These are phyloP conservation scores for Pelobates cultripes DNA, from an alignment of 2,797 vertebrate genomes.

Conservation along the genomic window DNA sequence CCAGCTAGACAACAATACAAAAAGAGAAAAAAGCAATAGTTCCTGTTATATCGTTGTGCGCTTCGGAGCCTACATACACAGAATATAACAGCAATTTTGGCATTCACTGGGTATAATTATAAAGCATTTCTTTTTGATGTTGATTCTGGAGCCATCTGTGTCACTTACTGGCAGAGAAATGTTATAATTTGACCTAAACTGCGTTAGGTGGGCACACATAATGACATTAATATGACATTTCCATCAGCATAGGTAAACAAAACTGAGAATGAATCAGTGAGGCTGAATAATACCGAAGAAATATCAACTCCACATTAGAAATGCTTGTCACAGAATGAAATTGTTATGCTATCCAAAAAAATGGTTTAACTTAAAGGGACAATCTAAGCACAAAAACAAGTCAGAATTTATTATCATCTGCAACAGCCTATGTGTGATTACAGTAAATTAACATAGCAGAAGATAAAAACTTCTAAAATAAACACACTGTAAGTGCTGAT, in stretches of 20 bases:
- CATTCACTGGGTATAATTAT: conserved; percentile 30
- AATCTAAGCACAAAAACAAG: no score
- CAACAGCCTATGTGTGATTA: no score
- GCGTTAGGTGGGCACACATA: conserved; percentile 15
- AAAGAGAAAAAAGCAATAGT: conserved; percentile 46
- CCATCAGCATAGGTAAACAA: not conserved
- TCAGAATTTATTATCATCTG: no score
- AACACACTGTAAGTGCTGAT: no score
- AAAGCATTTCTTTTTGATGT: conserved; percentile 29
- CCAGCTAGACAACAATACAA: conserved; percentile 80
- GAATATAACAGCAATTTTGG: conserved; percentile 37
- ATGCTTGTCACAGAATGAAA: no score
- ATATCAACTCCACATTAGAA: no score
- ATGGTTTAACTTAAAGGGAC: no score
- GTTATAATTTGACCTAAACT: conserved; percentile 25
- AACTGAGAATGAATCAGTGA: no score
- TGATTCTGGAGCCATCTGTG: conserved; percentile 40
- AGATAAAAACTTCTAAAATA: no score
- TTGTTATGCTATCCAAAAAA: no score
- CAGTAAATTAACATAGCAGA: no score
- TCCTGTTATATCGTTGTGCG: conserved; percentile 19
- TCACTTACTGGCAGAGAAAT: conserved; percentile 24
- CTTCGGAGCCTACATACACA: conserved; percentile 26
- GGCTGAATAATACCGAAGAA: no score
- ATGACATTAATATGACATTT: not conserved